Evolutionary conservation across 2,888 invertebrate species (phyloP).

Genomic region (Pharmacophagus antenor): DNA sequence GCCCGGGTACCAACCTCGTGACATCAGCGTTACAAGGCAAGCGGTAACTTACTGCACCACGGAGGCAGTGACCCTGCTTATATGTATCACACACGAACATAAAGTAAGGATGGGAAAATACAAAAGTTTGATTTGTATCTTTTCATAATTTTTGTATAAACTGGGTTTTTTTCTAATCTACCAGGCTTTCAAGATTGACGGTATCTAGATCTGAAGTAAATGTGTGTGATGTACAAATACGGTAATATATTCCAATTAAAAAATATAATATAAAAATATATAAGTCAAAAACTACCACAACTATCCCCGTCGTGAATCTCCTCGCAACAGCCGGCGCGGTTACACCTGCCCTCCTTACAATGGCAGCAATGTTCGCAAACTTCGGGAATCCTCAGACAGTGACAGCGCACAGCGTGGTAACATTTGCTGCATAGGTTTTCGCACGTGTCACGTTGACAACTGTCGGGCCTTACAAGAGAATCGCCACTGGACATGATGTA

Average conservation of each 20-base stretch:
- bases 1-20: too few species aligned
- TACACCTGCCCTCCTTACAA: constrained; percentile 10
- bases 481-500: constrained; percentile 60
- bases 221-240: background rate
- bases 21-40: too few species aligned
- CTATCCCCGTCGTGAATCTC: constrained; percentile 24
- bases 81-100: too few species aligned
- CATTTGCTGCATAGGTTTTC: constrained; percentile 46
- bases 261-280: constrained; percentile 15
- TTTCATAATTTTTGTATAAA: too few species aligned
- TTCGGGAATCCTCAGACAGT: constrained; percentile 29
- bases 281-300: constrained; percentile 28
- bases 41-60: too few species aligned
- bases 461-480: constrained; percentile 42
- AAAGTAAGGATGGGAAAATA: too few species aligned
- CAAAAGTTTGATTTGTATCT: too few species aligned
- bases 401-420: constrained; percentile 50
- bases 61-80: too few species aligned
- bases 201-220: too few species aligned
- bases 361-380: constrained; percentile 24
- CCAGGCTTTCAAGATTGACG: too few species aligned
- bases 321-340: constrained; percentile 12
- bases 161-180: too few species aligned
- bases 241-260: constrained; percentile 14
- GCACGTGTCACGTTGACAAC: constrained; percentile 38